These are phyloP conservation scores for Eremobia ochroleuca DNA, from an alignment of 2,888 invertebrate species.

Conservation along the genomic window DNA sequence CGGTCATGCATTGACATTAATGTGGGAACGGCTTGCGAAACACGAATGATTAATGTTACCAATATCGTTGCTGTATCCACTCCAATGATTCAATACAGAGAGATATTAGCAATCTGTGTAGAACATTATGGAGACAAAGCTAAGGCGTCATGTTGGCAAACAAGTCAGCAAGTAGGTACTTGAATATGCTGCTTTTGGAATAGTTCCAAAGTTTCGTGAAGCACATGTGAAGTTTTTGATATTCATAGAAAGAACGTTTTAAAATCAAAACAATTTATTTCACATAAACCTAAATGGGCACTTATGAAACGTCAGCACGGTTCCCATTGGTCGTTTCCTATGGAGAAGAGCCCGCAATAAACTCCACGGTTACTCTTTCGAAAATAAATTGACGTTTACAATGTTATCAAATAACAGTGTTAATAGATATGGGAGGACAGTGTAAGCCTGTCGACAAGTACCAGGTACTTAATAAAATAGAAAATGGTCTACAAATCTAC, in stretches of 20 bases:
- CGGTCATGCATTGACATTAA: constrained; percentile 28
- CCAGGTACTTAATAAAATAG: no score
- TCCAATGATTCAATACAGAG: constrained; percentile 15
- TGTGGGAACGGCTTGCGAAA: constrained; percentile 33
- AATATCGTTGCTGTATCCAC: constrained; percentile 19
- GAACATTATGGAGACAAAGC: constrained; percentile 1
- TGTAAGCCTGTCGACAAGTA: no score
- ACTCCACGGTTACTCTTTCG: no score
- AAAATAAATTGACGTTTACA: no score
- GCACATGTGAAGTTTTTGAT: constrained; percentile 1
- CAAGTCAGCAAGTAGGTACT: constrained; percentile 1
- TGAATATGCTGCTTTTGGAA: constrained; percentile 22
- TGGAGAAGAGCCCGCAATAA: no score
- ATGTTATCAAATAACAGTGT: no score
- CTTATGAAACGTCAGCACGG: no score
- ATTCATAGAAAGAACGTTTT: neutral
- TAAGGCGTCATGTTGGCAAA: constrained; percentile 10
- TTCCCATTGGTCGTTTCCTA: no score
- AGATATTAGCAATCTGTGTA: neutral
- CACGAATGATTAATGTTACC: constrained; percentile 38
- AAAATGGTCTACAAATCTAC: no score
- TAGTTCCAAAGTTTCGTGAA: constrained; percentile 15
- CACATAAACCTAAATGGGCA: no score
- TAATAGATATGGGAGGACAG: no score
- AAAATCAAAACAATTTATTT: no score